Evolutionary conservation across 2,113 vertebrate genomes (phyloP), one percentile per base, ranked within the genome.

Genomic region (Sterrhoptilus dennistouni): DNA sequence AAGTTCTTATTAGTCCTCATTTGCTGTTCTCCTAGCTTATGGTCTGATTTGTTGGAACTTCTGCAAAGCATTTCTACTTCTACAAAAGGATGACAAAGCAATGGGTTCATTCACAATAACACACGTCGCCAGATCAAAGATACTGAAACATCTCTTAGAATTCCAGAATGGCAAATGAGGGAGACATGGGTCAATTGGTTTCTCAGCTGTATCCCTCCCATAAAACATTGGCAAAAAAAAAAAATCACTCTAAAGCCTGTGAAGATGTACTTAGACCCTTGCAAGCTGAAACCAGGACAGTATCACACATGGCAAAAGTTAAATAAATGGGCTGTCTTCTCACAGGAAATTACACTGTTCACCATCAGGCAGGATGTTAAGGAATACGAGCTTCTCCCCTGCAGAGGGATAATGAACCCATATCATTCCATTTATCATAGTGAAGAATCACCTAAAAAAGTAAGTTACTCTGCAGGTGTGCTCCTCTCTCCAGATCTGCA

Each of bases 381-480:
- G 80, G 88, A 97, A 93, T 60, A 65, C 1, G 20, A 95, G 85
- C 29, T 90, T 95, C 88, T 97, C 44, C 76, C 92, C 90, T 86
- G 69, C 93, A 71, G 85, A 90, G 92, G 72, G 76, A 96, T 97
- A 97, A 97, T 96, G 95, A 97, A 90, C 68, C 79, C 68, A 8
- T 86, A 96, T 76, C 2, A 64, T 90, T 89, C 84, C 75, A 93
- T 90, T 95, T 83, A 92, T 88, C 89, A 96, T 25, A 88, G 75
- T 33, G 1, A 89, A 82, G 80, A 92, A 92, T 71, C 64, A 90
- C 35, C 80, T 60, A 56, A 81, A 95, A 87, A 78, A 83, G 29
- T 77, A 83, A 95, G 85, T 75, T 56, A 57, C 90, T 93, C 79
- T 59, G 85, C 93, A 95, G 89, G 83, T 94, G 60, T 52, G 53